A percentile compares a stretch with the other conserved stretches of the same genome.
Evolutionary conservation across 2,797 vertebrate genomes (phyloP).

Genomic region (Enteromius paludinosus): DNA sequence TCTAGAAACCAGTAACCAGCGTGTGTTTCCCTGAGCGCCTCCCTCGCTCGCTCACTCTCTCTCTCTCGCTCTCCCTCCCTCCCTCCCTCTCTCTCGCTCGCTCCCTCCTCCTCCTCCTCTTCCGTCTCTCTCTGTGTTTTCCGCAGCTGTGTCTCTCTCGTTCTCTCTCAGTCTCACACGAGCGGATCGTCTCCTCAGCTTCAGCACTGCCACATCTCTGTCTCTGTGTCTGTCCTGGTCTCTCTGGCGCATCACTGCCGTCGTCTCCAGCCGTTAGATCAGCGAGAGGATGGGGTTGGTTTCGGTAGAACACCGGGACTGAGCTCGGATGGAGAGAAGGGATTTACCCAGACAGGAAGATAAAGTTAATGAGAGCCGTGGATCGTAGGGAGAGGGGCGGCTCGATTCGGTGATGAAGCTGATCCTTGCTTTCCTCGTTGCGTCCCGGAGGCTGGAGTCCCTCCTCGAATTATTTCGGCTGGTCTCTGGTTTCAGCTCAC

Average conservation of each 20-base stretch:
- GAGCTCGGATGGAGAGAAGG: background rate
- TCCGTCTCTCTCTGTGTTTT: conserved; percentile 15
- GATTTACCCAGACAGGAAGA: conserved; percentile 4
- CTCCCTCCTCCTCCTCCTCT: background rate
- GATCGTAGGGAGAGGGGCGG: background rate
- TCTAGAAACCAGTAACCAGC: conserved; percentile 19
- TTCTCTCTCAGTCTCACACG: conserved; percentile 46
- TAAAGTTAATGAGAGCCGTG: background rate
- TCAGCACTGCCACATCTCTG: conserved; percentile 40
- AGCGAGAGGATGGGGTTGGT: conserved; percentile 6
- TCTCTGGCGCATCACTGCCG: conserved; percentile 2
- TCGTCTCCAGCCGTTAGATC: background rate
- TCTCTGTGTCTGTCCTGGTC: conserved; percentile 25
- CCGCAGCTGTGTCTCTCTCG: conserved; percentile 38
- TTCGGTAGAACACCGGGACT: background rate
- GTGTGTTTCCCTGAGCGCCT: conserved; percentile 27
- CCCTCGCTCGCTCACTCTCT: fast-evolving
- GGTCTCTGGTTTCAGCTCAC: conserved; percentile 2
- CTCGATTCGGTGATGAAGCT: conserved; percentile 10
- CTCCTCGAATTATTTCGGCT: background rate
- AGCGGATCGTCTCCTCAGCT: conserved; percentile 33
- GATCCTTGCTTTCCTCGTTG: background rate
- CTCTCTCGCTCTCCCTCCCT: background rate
- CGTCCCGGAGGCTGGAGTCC: background rate
- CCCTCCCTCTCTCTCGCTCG: background rate